Evolutionary conservation across 2,888 invertebrate genomes (phyloP), one percentile per base, ranked within the genome.

Genomic region (Entomobrya multifasciata): DNA sequence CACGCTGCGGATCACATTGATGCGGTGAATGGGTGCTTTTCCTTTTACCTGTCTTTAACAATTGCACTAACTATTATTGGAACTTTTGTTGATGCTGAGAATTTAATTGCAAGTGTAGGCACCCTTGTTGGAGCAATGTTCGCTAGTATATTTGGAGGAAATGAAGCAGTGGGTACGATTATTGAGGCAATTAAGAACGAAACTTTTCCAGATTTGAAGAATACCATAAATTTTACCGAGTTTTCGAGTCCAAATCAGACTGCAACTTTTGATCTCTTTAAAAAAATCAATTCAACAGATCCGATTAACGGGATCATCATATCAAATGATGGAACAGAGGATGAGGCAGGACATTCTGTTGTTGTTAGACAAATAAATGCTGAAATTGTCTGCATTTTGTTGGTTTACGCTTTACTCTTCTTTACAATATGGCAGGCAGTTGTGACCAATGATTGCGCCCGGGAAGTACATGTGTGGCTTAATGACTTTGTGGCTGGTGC

Each of bases 351-450:
- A 22, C 30, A 74, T 13, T 30, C 90, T 15, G 72, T 55, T 0
- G 22, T 55, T 4, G 72, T 89, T 4, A 62, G 90, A 25, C 27
- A 77, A 44, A 13, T 90, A 0, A 65, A 90, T 20, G 89, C 84
- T 8, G 86, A 87, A 20, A 17, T 87, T n/a, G 47, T 80, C 13
- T 85, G 88, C n/a, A 47, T 88, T 22, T 0, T 87, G 4, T 13
- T 88, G 2, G 72, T 87, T 11, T 76, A 79, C 10, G 41, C n/a
- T 4, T 27, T 90, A 15, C 72, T 87, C 2, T 74, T 85, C 15
- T 84, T 82, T 55, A 89, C 90, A 15, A 72, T 89, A 27, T 89
- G 88, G 88, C 89, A 89, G 65, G 90, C 90, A 0, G 87, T 90
- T 0, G 67, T 6, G 1, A 88, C 85, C 0, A 90, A 90, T 80